phyloP scores from a whole-genome alignment of 2,113 vertebrate genomes.

The Leptodactylus fuscus region DNA sequence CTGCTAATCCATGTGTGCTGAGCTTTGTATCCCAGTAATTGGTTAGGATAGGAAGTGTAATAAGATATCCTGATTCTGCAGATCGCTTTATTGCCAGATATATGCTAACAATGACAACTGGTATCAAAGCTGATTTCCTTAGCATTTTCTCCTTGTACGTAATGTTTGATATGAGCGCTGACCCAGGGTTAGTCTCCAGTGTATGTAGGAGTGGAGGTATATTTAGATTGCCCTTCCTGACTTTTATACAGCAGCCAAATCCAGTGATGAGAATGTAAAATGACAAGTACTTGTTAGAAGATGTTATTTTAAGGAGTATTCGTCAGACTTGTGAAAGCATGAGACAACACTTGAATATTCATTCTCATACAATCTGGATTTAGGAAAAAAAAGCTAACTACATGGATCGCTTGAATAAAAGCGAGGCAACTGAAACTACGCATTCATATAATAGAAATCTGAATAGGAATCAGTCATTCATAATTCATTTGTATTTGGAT shows the following conservation, averaged over 20 bases:
- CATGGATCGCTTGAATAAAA: not conserved
- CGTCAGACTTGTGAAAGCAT: conserved; percentile 38
- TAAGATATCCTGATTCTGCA: not conserved
- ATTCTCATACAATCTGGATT: conserved; percentile 12
- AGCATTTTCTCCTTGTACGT: not conserved
- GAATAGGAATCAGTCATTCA: not conserved
- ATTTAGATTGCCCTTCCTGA: conserved; percentile 33
- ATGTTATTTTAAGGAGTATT: conserved; percentile 32
- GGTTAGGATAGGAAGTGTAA: not conserved
- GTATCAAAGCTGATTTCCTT: not conserved
- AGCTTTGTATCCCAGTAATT: conserved; percentile 3
- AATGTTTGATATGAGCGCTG: not conserved
- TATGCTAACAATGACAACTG: not conserved
- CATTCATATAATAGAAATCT: no score
- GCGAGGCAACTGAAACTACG: not conserved
- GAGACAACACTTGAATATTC: conserved; percentile 32
- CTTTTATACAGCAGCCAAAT: conserved; percentile 1
- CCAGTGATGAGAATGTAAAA: conserved; percentile 32
- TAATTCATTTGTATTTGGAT: not conserved
- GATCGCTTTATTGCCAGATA: not conserved
- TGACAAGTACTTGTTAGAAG: conserved; percentile 42
- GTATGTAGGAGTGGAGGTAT: not conserved
- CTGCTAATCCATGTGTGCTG: not conserved
- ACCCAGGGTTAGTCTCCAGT: not conserved
- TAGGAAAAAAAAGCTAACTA: not conserved